Evolutionary conservation across 1,140 invertebrate species (phyloP).

Genomic region (Copidosoma floridanum): DNA sequence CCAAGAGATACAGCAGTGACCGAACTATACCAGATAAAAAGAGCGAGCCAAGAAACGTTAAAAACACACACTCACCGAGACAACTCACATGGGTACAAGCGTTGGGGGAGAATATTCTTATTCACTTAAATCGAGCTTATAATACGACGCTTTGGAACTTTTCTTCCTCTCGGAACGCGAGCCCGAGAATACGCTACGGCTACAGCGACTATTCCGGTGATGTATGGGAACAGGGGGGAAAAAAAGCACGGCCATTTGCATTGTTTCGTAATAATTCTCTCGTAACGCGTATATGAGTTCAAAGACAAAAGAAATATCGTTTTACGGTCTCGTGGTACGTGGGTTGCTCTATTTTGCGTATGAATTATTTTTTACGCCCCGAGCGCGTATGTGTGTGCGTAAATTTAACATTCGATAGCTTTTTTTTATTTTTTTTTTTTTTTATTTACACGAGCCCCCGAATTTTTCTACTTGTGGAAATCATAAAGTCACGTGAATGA

Average conservation of each 20-base stretch:
- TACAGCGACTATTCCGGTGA: slow-evolving; percentile 1
- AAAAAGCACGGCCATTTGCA: slow-evolving; percentile 11
- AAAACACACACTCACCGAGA: no score
- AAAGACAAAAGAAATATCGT: slow-evolving; percentile 13
- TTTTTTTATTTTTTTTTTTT: no score
- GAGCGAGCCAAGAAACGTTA: slow-evolving; percentile 5
- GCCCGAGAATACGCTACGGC: not conserved
- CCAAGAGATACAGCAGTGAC: no score
- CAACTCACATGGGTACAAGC: no score
- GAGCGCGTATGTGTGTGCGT: no score
- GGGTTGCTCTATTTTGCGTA: not conserved
- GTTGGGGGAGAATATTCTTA: slow-evolving; percentile 8
- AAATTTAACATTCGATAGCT: no score
- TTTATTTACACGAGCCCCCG: no score
- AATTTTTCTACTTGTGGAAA: no score
- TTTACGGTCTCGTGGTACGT: not conserved
- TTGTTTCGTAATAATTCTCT: slow-evolving; percentile 20
- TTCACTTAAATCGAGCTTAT: slow-evolving; percentile 17
- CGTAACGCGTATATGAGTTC: slow-evolving; percentile 1
- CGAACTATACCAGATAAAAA: no score
- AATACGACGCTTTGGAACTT: slow-evolving; percentile 5
- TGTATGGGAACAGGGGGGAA: slow-evolving; percentile 3
- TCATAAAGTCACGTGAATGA: no score
- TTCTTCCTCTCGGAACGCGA: slow-evolving; percentile 2
- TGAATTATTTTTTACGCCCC: slow-evolving; percentile 15